Base-by-base conservation (phyloP, 2,797 vertebrate species). In the Sitta carolinensis region DNA sequence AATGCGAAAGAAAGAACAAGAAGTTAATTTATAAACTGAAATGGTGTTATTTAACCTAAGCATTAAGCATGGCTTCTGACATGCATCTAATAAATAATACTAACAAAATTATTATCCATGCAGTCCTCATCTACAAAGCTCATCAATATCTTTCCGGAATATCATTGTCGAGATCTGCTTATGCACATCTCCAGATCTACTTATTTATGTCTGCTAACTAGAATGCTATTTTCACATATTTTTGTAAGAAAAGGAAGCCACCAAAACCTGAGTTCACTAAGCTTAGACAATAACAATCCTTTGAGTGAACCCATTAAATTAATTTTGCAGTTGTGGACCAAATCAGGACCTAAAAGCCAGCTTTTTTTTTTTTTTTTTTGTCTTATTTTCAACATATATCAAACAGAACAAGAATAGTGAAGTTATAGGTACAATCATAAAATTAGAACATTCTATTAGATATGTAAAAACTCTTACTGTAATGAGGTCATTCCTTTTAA, bases 401-500 rank as follows among this genome's bases (percentile, higher is more conserved):
- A 75, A 90, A 87, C 3, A 77, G 29, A 40, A 22, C 79, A 96
- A 59, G 40, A 92, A 69, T 70, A 96, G 92, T 78, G 85, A 94
- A 95, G 87, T 62, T 94, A 84, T 27, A 90, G 47, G 78, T 94
- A 95, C 21, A 91, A 75, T 47, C 6, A 54, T 36, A 94, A 92
- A 79, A 81, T 70, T 61, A 76, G 26, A 85, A 89, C 47, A 51
- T 29, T 54, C 27, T 43, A 50, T 68, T 84, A 88, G 18, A 76
- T 63, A 86, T 2, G 4, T 55, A 87, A 90, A 89, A 92, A 51
- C 57, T 96, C 99, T 99, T 98, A 99, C 99, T 99, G 99, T 98
- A 99, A 96, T 93, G 98, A 97, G 27, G 99, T 99, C 99, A 99
- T 99, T 97, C 99, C 99, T 96, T 98, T 99, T 96, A 99, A 98